phyloP scores from a whole-genome alignment of 30 jellyfish, hydroid and myxozoan genomes.

The Mastigias papua region DNA sequence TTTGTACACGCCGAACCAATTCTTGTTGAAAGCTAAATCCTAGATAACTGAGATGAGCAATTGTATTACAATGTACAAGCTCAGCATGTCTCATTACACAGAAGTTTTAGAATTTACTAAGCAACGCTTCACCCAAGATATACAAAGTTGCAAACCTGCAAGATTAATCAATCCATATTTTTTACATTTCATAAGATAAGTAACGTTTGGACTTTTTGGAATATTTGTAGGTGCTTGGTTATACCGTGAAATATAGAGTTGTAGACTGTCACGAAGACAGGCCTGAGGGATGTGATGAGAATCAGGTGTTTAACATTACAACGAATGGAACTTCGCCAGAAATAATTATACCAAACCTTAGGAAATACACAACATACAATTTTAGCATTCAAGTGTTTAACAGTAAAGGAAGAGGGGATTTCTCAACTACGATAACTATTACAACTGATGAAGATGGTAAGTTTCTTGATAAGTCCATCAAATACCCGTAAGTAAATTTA shows the following conservation, averaged over 20 bases:
- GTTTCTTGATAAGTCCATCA: slow-evolving; percentile 26
- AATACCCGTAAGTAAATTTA: too few species aligned
- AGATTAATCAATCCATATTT: too few species aligned
- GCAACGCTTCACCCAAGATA: too few species aligned
- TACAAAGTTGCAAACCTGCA: too few species aligned
- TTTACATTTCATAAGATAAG: neutral
- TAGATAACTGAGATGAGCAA: too few species aligned
- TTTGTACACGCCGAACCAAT: too few species aligned
- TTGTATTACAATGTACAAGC: too few species aligned
- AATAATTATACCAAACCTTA: slow-evolving; percentile 4
- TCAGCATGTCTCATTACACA: too few species aligned
- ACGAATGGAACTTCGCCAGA: slow-evolving; percentile 15
- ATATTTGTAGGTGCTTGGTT: slow-evolving; percentile 42
- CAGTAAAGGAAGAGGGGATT: slow-evolving; percentile 67
- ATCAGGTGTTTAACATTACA: slow-evolving; percentile 42
- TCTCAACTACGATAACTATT: slow-evolving; percentile 9
- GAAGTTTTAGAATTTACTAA: too few species aligned
- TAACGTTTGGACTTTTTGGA: neutral
- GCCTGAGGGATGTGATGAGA: slow-evolving; percentile 63
- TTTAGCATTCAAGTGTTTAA: slow-evolving; percentile 42
- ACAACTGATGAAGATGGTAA: slow-evolving; percentile 69
- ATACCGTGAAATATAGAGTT: slow-evolving; percentile 46
- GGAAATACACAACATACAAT: slow-evolving; percentile 51
- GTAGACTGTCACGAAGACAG: slow-evolving; percentile 63
- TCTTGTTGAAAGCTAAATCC: too few species aligned